These are phyloP conservation scores for Anagyrus pseudococci DNA, from an alignment of 2,888 invertebrate genomes.

Conservation along the genomic window DNA sequence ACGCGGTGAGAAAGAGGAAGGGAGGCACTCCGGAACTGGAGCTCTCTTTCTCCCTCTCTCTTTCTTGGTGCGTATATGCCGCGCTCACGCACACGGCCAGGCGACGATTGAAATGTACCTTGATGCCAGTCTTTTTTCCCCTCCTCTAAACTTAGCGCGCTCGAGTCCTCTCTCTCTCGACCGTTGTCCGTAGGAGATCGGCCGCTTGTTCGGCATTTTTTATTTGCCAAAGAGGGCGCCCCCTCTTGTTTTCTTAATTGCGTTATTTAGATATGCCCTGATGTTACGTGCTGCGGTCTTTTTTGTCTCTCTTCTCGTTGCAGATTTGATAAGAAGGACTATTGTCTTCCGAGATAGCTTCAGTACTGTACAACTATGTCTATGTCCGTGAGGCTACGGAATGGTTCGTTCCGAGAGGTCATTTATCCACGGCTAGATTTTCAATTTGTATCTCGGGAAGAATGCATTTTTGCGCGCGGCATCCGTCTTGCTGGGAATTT, in stretches of 20 bases:
- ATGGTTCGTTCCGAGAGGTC: no score
- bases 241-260: conserved; percentile 24
- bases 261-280: conserved; percentile 14
- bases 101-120: conserved; percentile 34
- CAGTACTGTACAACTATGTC: no score
- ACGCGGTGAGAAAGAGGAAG: conserved; percentile 13
- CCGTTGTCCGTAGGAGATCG: not conserved
- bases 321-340: no score
- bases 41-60: conserved; percentile 3
- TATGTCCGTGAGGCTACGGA: no score
- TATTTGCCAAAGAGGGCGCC: not conserved
- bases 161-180: not conserved
- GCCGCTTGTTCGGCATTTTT: not conserved
- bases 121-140: not conserved
- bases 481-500: no score
- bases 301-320: no score
- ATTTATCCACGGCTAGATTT: no score
- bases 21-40: conserved; percentile 33
- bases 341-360: no score
- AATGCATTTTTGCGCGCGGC: no score
- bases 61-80: not conserved
- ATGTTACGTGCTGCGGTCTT: no score
- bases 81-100: conserved; percentile 4
- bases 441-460: no score
- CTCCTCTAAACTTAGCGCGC: conserved; percentile 2